Base-by-base conservation (phyloP, 2,888 invertebrate species). In the Allolobophora icterica region DNA sequence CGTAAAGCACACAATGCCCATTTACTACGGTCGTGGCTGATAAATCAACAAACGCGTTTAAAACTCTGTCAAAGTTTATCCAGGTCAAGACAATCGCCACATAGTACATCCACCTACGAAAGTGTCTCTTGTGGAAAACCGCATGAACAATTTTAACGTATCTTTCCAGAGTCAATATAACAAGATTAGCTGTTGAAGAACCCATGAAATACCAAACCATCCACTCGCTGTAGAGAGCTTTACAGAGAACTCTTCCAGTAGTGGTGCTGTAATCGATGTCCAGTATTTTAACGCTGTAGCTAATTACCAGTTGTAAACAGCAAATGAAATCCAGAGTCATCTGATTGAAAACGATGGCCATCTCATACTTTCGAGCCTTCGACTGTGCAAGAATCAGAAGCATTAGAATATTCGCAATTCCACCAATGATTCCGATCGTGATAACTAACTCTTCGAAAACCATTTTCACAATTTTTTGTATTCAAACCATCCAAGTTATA, bases 291-390 rank as follows among this genome's bases (percentile, higher is more conserved):
- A n/a, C 6, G n/a, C 6, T 13, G n/a, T 71, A n/a, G n/a, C 71
- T 71, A 8, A 71, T 30, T n/a, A 71, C n/a, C 1, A 71, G 71
- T n/a, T 8, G 71, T n/a, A 71, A 71, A n/a, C 71, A 71, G 11
- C 71, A 30, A 0, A 71, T 3, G 8, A 71, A 71, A n/a, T 71
- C 71, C 4, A 71, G 17, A 71, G 13, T 71, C 71, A 71, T 71
- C 71, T 71, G 71, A 71, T 71, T 71, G 71, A 71, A 71, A 71
- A 71, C 71, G n/a, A 71, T 71, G 71, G 17, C 71, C 71, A 71
- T n/a, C n/a, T 71, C 71, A 71, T 30, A 1, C 71, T 71, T 71
- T 71, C 71, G 30, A 17, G 71, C n/a, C 17, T 71, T 71, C 8
- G 71, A 30, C n/a, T 13, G 2, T n/a, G 71, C n/a, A 30, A 71